Evolutionary conservation across 53 echinoderm and acorn worm genomes (phyloP), one percentile per base, ranked within the genome.

Genomic region (Crossaster papposus): DNA sequence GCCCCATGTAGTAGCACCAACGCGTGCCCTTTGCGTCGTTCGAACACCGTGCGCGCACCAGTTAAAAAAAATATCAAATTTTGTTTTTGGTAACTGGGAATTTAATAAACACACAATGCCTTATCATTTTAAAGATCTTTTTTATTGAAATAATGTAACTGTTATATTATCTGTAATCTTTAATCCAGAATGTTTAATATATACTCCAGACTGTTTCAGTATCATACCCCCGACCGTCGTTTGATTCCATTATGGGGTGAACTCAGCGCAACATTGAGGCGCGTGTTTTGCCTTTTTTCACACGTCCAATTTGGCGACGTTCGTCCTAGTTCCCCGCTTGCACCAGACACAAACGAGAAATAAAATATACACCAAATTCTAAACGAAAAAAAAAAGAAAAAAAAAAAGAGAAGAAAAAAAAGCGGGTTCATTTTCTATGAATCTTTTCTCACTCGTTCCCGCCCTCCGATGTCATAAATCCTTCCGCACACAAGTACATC

Each of bases 401-500:
- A 68, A 29, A 10, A 23, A 79, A 36, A 70, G 15, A 83, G n/a
- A 32, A 68, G 50, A 10, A 23, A 79, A 36, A 70, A 28, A 83
- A 70, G 34, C n/a, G 13, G 30, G 20, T 51, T 30, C 29, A 31
- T 53, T 73, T 52, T 72, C 34, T 80, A 80, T 80, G 80, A 80
- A 80, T 80, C 80, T 84, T 51, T 34, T 84, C 73, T 84, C 72
- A 30, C 73, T 8, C 10, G 71, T 4, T 72, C 30, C 84, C 30
- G 37, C 84, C 73, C 84, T 31, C 32, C 52, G 17, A 84, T n/a
- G n/a, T n/a, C 71, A 84, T 84, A 84, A 84, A 84, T 84, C 84
- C 84, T 72, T 84, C 72, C 84, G 5, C 84, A 53, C 44, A 72
- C 65, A 84, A 84, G 84, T 84, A 84, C 84, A 84, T 84, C 84